Evolutionary conservation across 2,797 vertebrate species (phyloP), one percentile per base, ranked within the genome.

Genomic region (Notolepis coatsorum): DNA sequence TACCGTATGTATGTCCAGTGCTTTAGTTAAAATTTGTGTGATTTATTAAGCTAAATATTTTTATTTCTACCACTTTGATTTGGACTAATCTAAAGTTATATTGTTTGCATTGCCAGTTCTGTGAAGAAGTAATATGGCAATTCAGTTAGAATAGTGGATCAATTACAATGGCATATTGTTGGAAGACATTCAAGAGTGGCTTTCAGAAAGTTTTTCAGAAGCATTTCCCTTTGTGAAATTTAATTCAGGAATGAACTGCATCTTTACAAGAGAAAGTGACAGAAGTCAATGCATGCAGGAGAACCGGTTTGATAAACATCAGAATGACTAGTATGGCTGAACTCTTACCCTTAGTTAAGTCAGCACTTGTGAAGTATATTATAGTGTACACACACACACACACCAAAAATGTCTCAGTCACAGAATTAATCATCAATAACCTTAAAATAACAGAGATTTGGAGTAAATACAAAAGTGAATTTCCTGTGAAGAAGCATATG

Each of bases 271-370:
- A 13, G 23, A 21, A 15, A 55, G 20, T 3, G 35, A 50, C 18
- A 51, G 62, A 7, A 46, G 48, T 15, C 17, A 23, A n/a, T 15
- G 12, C 52, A 75, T 70, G 81, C 53, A 46, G 80, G 27, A 70
- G 43, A 90, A 88, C 89, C 81, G 71, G 89, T 88, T 85, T 62
- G 88, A 91, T 86, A 73, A 58, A 80, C 78, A 90, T 90, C 86
- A 81, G 72, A 83, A 85, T 86, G 82, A 71, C 33, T 71, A 81
- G 87, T 86, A 89, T 84, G 84, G 10, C 13, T 69, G 3, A 59
- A 42, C 35, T 35, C 10, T 49, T 18, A 43, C 28, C 9, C 8
- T 10, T 37, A 5, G 4, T 24, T 25, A 41, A 42, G 13, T 0
- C 3, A 49, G 31, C 12, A 28, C 48, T 48, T 60, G 8, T 30